A percentile compares a stretch with the other conserved stretches of the same genome.
These are phyloP conservation scores for Caenorhabditis afra DNA, from an alignment of 2,888 invertebrate genomes.

Conservation along the genomic window DNA sequence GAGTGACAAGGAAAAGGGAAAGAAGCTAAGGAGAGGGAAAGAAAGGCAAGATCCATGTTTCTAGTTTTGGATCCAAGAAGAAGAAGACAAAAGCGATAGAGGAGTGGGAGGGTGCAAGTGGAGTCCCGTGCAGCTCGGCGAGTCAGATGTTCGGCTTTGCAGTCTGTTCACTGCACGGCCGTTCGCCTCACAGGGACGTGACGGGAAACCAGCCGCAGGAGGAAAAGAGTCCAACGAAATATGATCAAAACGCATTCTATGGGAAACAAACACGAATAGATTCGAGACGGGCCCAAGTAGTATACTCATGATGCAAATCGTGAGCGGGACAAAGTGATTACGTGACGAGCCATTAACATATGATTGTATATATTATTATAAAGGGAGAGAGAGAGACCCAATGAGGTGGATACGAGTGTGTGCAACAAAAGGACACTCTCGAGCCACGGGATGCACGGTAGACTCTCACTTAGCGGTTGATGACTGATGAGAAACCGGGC, in stretches of 20 bases:
- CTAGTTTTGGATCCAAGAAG: constrained; percentile 46
- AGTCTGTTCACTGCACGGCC: constrained; percentile 69
- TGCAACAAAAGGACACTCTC: constrained; percentile 4
- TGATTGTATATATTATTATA: constrained; percentile 47
- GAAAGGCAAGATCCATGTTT: constrained; percentile 20
- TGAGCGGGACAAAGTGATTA: constrained; percentile 50
- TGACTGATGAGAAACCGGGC: constrained; percentile 66
- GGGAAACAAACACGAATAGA: constrained; percentile 43
- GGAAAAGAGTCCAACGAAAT: constrained; percentile 12
- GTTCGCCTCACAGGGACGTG: constrained; percentile 4
- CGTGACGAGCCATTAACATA: constrained; percentile 40
- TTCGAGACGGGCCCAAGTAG: constrained; percentile 44
- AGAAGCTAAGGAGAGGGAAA: constrained; percentile 25
- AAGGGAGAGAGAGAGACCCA: constrained; percentile 1
- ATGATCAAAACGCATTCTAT: constrained; percentile 29
- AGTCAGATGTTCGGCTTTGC: constrained; percentile 56
- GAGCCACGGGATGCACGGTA: constrained; percentile 36
- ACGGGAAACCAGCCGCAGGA: constrained; percentile 1
- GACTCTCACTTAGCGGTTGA: constrained; percentile 59
- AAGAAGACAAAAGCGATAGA: constrained; percentile 13
- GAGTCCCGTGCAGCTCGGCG: constrained; percentile 10
- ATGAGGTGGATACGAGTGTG: constrained; percentile 13
- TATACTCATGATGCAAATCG: constrained; percentile 48
- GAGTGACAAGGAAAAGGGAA: constrained; percentile 39
- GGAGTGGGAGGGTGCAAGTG: constrained; percentile 4